Base-by-base conservation (phyloP, 2,797 vertebrate species). In the Betta splendens region DNA sequence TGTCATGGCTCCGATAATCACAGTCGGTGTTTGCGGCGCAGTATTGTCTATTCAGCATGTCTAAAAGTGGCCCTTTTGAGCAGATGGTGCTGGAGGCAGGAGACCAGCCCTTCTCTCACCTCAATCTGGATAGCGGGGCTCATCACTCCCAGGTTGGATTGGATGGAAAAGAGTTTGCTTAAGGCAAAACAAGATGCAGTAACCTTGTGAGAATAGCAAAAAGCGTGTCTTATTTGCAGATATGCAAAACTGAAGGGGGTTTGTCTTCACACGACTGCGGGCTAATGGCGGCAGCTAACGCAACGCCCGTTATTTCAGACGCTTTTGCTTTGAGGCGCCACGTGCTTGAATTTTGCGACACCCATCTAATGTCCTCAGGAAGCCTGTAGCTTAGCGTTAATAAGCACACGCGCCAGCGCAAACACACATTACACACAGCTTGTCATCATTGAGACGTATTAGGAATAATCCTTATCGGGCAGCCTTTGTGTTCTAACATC, bases 401-500 rank as follows among this genome's bases (percentile, higher is more conserved):
- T 87, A 78, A 83, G 75, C 69, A 72, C 65, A 64, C 58, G 50
- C 56, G 39, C 40, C 48, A 51, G 44, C 59, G 72, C 68, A 81
- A 79, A 81, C 68, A 56, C 75, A 68, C 76, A 74, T 85, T 69
- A 77, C 70, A 37, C 81, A 87, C 89, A 89, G 80, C 80, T 85
- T 90, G 90, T 92, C 92, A 91, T 89, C 89, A 86, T 81, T 85
- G 87, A 92, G 92, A 92, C 88, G 89, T 92, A 91, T 91, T 84
- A 89, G 91, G 76, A 87, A 77, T 93, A 94, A 93, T 93, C 92
- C 92, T 91, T 92, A 95, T 92, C 94, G 90, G 71, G 40, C 91
- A 86, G 90, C 83, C 90, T 80, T 90, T 90, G 88, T 91, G 87
- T 89, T 87, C 85, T 79, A 92, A 90, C 92, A 92, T 94, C 94